Base-by-base conservation (phyloP, 2,797 vertebrate genomes). In the Chrosomus eos region DNA sequence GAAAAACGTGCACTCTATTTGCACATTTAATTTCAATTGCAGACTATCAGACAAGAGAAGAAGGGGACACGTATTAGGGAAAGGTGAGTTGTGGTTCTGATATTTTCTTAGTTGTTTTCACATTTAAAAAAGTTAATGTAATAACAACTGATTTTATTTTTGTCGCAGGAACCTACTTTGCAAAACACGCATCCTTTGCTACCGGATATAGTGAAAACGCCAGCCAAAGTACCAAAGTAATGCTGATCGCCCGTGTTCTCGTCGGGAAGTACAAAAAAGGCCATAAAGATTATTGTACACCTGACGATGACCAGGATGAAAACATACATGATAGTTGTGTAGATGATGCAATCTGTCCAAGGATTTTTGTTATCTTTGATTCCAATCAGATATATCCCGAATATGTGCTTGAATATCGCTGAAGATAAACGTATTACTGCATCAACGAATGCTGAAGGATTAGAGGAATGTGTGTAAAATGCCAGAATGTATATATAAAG, bases 341-440 rank as follows among this genome's bases (percentile, higher is more conserved):
- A 87, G 91, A 98, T 85, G 67, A 92, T 16, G 89, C 89, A 9
- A 87, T 80, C 51, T 79, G 92, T 88, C 97, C 97, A 43, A 96
- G 26, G 3, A 92, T 97, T 83, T 96, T 94, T 91, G 95, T 97
- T 55, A 93, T 98, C 87, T 98, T 98, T 89, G 95, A 98, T 90
- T 88, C 94, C 87, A 96, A 96, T 91, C 97, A 97, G 88, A 96
- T 97, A 86, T 98, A 97, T 87, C 97, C 97, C 1, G 96, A 97
- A 86, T 97, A 98, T 89, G 62, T 98, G 88, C 95, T 98, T 92
- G 92, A 96, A 87, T 97, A 97, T 86, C 90, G 33, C 53, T 95
- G 48, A 51, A 51, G 11, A 7, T 7, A 28, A 26, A 31, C 40
- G 9, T 28, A 79, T n/a, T 21, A 40, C 11, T 7, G 16, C 3